Evolutionary conservation across 2,797 vertebrate species (phyloP), one percentile per base, ranked within the genome.

Genomic region (Petrocephalus schoutedeni): DNA sequence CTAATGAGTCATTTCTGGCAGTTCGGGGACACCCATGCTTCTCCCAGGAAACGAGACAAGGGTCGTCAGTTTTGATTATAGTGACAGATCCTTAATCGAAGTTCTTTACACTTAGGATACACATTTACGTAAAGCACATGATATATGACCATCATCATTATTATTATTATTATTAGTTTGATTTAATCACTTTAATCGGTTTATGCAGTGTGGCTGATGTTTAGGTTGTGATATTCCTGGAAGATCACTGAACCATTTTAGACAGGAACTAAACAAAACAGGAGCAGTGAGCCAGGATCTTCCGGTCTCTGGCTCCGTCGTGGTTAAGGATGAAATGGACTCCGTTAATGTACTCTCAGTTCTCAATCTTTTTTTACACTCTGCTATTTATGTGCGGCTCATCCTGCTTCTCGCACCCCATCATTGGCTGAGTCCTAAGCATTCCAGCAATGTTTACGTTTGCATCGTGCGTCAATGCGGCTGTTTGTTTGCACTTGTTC

Each of bases 21-120:
- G 74, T 49, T 41, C 0, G 0, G 10, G 12, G 28, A 8, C 23
- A 41, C 28, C 23, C 49, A 9, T 59, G 51, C 14, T 19, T 56
- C 41, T 53, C 21, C 32, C 6, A 53, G 10, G 14, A 87, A 59
- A 45, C 45, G 64, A 85, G 77, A 0, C 16, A 0, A 61, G 36
- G 56, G 14, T 82, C 54, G 8, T 83, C 67, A 54, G 49, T 85
- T 88, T 54, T 45, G 28, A 85, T 53, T 28, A 85, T 32, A 45
- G 23, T 61, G 49, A 54, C 58, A 49, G 58, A 9, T 23, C 19
- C 32, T 88, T 64, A 84, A 83, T 32, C 14, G 5, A 23, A 61
- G 84, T 88, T 64, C 80, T 28, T 23, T 84, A 71, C 87, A 67
- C 53, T 86, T 61, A 86, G 14, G 57, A 19, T 32, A 86, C 16